Base-by-base conservation (phyloP, 2,113 vertebrate species). In the Leuciscus idus region DNA sequence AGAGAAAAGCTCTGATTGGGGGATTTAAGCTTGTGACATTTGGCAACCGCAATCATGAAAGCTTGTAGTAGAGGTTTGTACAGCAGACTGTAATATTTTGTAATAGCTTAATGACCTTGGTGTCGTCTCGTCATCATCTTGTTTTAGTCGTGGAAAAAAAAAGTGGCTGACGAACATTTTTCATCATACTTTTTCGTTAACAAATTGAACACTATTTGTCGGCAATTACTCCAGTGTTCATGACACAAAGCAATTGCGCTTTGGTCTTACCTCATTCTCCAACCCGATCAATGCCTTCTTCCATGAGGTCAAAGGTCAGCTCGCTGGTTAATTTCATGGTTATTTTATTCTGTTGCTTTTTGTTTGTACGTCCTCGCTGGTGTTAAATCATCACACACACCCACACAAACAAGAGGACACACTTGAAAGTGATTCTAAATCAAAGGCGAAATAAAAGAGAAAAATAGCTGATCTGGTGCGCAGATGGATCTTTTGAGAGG, bases 351-450 rank as follows among this genome's bases (percentile, higher is more conserved):
- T 77, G 46, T 81, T 68, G 68, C 21, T 9, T 50, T 74, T 73
- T 46, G 26, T 84, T 85, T 62, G 70, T 77, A 55, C 76, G 79
- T 84, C 21, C 39, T 72, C 61, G 76, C 59, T 72, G 52, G 52
- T 81, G 72, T 85, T 12, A 70, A 62, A 46, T 78, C 23, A 30
- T 75, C 68, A 61, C 78, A 15, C 52, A 84, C 81, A 64, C 82
- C 55, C 82, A 80, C 74, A 64, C 36, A 48, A 86, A 59, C 76
- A 81, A 84, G 46, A 66, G 26, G n/a, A 75, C 61, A n/a, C 57
- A 76, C 70, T 88, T 85, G 75, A 80, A 87, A 87, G 82, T 73
- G n/a, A 73, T 85, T 87, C 26, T 46, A 84, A 80, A 87, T 78
- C 64, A 84, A 84, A 84, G 66, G 75, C 52, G 28, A 86, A 86